Conservation (phyloP, 2,113 vertebrate genomes). For the Mesoclemmys tuberculata region DNA sequence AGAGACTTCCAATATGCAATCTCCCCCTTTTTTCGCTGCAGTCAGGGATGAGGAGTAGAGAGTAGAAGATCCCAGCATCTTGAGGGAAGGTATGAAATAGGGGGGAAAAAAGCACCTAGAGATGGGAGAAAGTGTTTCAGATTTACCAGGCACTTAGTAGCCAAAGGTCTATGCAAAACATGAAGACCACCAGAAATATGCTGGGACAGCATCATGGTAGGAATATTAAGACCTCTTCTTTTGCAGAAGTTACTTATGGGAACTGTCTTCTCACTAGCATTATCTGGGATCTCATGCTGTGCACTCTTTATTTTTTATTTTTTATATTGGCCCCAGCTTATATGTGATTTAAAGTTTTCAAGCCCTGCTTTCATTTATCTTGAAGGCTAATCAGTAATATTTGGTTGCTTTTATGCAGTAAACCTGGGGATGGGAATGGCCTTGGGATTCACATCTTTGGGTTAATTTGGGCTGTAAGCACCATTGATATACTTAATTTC, state of each 20-base stretch:
- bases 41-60: background rate
- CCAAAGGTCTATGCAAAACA: no score
- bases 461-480: background rate
- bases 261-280: no score
- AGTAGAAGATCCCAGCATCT: no score
- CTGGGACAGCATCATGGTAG: no score
- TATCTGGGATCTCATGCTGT: background rate
- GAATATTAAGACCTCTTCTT: no score
- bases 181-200: no score
- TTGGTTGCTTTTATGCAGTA: no score
- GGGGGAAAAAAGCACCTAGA: background rate
- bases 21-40: background rate
- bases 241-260: no score
- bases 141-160: no score
- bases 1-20: background rate
- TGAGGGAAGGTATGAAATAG: no score
- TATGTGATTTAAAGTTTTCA: background rate
- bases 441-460: background rate
- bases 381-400: background rate
- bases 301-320: background rate
- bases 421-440: background rate
- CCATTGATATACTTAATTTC: background rate
- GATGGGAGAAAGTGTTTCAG: no score
- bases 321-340: background rate
- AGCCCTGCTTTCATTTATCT: background rate